Base-by-base conservation (phyloP, 2,888 invertebrate species). In the Halocaridina rubra region DNA sequence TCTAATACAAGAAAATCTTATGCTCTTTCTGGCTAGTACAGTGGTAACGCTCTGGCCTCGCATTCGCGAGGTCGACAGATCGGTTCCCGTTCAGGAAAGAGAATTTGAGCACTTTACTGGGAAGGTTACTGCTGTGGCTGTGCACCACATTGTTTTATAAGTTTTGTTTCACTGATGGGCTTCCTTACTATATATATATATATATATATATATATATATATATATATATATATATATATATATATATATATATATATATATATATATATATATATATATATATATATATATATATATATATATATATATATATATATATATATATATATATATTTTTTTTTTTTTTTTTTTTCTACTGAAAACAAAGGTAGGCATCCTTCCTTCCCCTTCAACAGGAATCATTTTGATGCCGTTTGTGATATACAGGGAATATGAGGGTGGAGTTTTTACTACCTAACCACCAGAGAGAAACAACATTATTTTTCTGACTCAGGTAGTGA, bases 311-410 rank as follows among this genome's bases (percentile, higher is more conserved):
- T 77, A 59, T 59, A 61, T 59, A 76, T 76, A 76, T n/a, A 74
- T 33, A 33, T 74, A 33, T 33, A 33, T 32, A 33, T 74, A 74
- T 33, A 74, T 74, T 19, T 8, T 78, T 57, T 89, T 90, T 89
- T 90, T 90, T 91, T 92, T 46, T 8, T 46, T 13, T 10, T 10
- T 10, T 8, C 13, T 59, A 10, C 16, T 16, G 16, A 24, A 59
- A 16, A 24, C 7, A 5, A 1, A 5, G 24, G 59, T 59, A 59
- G 59, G 59, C 5, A 22, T 10, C n/a, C 1, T 59, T 22, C 16
- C 24, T 10, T 59, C 7, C 7, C 19, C 16, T 10, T 10, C 7
- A 10, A 59, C 24, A 10, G 7, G 24, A 59, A 59, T 22, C n/a
- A 59, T 59, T 22, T 24, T 46, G n/a, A n/a, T n/a, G n/a, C n/a